phyloP scores from a whole-genome alignment of 2,888 invertebrate species.

The Xanthorhoe designata region DNA sequence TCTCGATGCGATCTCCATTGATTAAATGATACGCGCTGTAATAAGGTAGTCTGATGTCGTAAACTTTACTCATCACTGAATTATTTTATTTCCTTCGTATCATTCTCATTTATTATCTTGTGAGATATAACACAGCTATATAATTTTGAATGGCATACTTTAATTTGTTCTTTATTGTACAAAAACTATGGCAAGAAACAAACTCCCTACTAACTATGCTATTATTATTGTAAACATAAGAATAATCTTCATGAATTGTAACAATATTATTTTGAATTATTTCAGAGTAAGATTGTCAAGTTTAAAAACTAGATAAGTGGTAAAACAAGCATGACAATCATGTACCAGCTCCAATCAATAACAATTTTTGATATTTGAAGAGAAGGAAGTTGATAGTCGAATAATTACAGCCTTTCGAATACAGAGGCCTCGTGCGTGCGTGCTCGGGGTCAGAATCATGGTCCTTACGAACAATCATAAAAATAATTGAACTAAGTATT shows the following conservation, averaged over 20 bases:
- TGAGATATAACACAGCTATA: not conserved
- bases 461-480: not conserved
- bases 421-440: not conserved
- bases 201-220: not conserved
- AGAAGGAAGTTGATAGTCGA: not conserved
- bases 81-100: slow-evolving; percentile 9
- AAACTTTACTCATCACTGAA: slow-evolving; percentile 19
- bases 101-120: slow-evolving; percentile 4
- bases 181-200: not conserved
- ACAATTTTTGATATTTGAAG: not conserved
- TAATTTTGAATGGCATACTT: not conserved
- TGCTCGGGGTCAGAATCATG: not conserved
- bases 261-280: not conserved
- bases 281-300: not conserved
- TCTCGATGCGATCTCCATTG: slow-evolving; percentile 18
- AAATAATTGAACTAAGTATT: not conserved
- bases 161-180: not conserved
- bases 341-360: not conserved
- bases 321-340: not conserved
- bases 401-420: not conserved
- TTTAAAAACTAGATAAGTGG: not conserved
- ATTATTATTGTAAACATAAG: not conserved
- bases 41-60: slow-evolving; percentile 18
- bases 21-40: slow-evolving; percentile 9
- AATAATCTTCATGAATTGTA: not conserved